These are phyloP conservation scores for Drosophila quinaria DNA, from an alignment of 2,888 invertebrate genomes.

Conservation along the genomic window DNA sequence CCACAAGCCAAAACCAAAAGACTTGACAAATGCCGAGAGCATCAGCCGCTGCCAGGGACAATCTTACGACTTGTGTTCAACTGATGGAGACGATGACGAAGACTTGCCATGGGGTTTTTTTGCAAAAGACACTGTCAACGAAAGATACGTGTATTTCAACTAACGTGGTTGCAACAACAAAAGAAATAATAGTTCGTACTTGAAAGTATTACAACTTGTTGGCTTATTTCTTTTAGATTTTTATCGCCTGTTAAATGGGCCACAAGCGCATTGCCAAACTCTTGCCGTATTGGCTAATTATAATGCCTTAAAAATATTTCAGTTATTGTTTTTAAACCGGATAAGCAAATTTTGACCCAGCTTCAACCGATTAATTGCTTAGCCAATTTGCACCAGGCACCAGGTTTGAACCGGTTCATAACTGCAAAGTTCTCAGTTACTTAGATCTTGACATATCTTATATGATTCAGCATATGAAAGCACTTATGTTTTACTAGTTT, in stretches of 20 bases:
- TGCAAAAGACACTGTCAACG: conserved; percentile 4
- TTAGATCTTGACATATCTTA: background rate
- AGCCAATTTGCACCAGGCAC: background rate
- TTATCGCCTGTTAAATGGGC: conserved; percentile 27
- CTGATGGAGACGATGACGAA: conserved; percentile 25
- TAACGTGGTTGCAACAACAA: conserved; percentile 23
- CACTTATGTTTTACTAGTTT: too few species aligned
- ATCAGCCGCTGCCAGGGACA: conserved; percentile 47
- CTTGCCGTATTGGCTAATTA: conserved; percentile 29
- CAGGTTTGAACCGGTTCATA: background rate
- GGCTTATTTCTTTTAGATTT: conserved; percentile 20
- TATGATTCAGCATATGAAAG: too few species aligned
- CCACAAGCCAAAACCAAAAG: conserved; percentile 49
- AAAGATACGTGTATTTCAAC: conserved; percentile 28
- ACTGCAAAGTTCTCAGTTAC: background rate
- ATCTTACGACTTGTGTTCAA: conserved; percentile 11
- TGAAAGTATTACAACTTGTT: conserved; percentile 33
- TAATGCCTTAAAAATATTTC: conserved; percentile 20
- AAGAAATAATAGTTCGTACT: conserved; percentile 12
- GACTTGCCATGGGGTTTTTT: conserved; percentile 29
- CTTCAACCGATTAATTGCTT: background rate
- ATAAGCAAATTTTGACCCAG: background rate
- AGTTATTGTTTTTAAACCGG: background rate
- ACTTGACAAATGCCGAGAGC: conserved; percentile 39
- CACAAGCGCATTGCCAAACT: conserved; percentile 41